Conservation (phyloP, 1,140 invertebrate genomes). For the Caenorhabditis remanei region DNA sequence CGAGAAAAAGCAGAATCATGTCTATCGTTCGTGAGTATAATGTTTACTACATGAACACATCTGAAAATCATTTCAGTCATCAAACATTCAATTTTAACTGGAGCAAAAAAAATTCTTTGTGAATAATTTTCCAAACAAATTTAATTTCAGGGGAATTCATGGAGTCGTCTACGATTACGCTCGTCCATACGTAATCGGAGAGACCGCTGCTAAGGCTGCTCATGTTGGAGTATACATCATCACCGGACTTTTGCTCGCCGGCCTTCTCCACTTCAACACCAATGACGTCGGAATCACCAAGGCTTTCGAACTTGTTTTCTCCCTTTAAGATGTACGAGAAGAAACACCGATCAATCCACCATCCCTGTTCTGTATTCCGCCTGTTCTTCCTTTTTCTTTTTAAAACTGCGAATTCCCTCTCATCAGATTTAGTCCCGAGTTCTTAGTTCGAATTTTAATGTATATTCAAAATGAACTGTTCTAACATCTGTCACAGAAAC, state of each 20-base stretch:
- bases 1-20: too few species aligned
- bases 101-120: background rate
- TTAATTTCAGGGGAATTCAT: conserved; percentile 71
- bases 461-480: conserved; percentile 51
- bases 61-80: too few species aligned
- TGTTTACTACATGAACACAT: too few species aligned
- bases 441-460: conserved; percentile 49
- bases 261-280: conserved; percentile 75
- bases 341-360: background rate
- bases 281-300: conserved; percentile 77
- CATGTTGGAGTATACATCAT: conserved; percentile 67
- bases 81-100: too few species aligned
- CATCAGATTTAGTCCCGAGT: conserved; percentile 41
- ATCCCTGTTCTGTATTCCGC: conserved; percentile 33
- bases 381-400: conserved; percentile 20
- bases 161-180: conserved; percentile 75
- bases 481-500: background rate
- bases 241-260: conserved; percentile 71
- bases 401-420: background rate
- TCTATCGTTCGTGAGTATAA: too few species aligned
- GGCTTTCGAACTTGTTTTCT: conserved; percentile 77
- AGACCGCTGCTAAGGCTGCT: conserved; percentile 70
- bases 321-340: conserved; percentile 68
- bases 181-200: conserved; percentile 76
- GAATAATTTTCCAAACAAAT: conserved; percentile 44